Evolutionary conservation across 1,140 invertebrate species (phyloP).

Genomic region (Aculops lycopersici): DNA sequence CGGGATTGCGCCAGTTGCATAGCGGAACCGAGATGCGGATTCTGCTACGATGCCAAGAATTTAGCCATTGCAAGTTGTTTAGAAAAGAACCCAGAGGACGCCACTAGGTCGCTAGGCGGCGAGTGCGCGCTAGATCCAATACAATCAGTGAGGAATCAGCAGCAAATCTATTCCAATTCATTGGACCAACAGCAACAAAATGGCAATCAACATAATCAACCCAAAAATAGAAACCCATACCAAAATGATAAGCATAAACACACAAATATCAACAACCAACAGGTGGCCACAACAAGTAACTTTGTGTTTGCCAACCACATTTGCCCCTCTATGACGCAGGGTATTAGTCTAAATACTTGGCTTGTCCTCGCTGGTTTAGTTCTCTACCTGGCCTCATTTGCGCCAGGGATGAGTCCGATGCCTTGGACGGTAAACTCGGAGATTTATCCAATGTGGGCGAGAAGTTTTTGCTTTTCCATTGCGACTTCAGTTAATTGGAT

Average conservation of each 20-base stretch:
- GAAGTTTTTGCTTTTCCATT: slow-evolving; percentile 23
- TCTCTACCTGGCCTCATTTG: neutral
- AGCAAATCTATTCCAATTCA: no score
- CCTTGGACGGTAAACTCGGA: slow-evolving; percentile 31
- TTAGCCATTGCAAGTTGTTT: slow-evolving; percentile 7
- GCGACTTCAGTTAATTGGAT: slow-evolving; percentile 26
- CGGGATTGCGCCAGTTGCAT: slow-evolving; percentile 17
- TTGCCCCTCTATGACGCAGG: neutral
- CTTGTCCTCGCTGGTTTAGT: neutral
- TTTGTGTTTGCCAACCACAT: neutral
- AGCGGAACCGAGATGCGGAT: slow-evolving; percentile 18
- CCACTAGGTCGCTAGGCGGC: neutral
- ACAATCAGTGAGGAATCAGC: neutral
- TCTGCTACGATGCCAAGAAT: slow-evolving; percentile 17
- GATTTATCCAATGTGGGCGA: slow-evolving; percentile 28
- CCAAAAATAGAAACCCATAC: neutral
- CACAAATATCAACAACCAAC: neutral
- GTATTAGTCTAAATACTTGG: neutral
- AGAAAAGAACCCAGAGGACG: neutral
- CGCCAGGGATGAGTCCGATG: slow-evolving; percentile 25
- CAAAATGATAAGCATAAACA: neutral
- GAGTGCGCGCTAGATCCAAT: neutral
- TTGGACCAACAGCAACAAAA: neutral
- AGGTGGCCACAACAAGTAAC: neutral
- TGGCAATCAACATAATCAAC: neutral